Evolutionary conservation across 2,888 invertebrate species (phyloP).

Genomic region (Drosophila basisetae): DNA sequence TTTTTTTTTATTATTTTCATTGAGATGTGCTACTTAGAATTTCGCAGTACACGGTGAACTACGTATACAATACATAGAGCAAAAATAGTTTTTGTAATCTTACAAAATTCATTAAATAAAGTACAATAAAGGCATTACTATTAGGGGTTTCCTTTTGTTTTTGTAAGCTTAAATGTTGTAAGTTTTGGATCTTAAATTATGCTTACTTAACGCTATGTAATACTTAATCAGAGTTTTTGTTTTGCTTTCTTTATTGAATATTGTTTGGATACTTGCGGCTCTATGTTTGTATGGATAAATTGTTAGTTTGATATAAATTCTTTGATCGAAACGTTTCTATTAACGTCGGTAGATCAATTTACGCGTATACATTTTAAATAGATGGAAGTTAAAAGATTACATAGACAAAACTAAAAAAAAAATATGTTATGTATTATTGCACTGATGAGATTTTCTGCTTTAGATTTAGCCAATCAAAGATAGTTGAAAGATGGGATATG

Average conservation of each 20-base stretch:
- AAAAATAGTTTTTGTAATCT: conserved; percentile 50
- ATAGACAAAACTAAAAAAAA: conserved; percentile 27
- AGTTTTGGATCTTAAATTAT: conserved; percentile 62
- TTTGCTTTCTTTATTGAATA: conserved; percentile 44
- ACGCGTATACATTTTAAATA: conserved; percentile 59
- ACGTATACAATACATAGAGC: conserved; percentile 68
- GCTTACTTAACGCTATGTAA: conserved; percentile 75
- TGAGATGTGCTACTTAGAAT: conserved; percentile 44
- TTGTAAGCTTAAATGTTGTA: conserved; percentile 46
- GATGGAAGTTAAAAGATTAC: conserved; percentile 39
- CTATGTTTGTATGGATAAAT: conserved; percentile 36
- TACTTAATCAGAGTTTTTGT: conserved; percentile 80
- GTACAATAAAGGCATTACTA: conserved; percentile 57
- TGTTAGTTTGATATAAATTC: conserved; percentile 55
- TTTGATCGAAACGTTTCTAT: conserved; percentile 32
- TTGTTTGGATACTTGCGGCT: conserved; percentile 56
- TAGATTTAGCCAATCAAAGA: conserved; percentile 38
- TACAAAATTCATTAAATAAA: conserved; percentile 59
- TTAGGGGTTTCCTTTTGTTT: conserved; percentile 23
- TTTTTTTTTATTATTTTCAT: conserved; percentile 41
- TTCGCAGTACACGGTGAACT: conserved; percentile 52
- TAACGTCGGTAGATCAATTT: conserved; percentile 23
- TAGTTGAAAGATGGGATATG: conserved; percentile 24
- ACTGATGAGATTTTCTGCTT: conserved; percentile 66
- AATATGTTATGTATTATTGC: conserved; percentile 53